Evolutionary conservation across 2,797 vertebrate genomes (phyloP).

Genomic region (Peromyscus aztecus): DNA sequence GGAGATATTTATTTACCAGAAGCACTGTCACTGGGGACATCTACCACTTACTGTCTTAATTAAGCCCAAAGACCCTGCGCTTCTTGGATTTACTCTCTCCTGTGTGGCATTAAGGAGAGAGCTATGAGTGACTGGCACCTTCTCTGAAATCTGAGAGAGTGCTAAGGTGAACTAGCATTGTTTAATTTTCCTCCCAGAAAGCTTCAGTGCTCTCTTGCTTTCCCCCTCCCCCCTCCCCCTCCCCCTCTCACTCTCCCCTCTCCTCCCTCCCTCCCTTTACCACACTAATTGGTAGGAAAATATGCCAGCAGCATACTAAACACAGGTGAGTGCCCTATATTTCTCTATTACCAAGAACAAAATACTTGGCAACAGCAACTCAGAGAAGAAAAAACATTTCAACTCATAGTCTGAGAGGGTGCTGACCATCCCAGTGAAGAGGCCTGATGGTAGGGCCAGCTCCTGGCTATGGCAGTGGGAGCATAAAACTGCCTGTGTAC

Average conservation of each 20-base stretch:
- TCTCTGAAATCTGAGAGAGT: background rate
- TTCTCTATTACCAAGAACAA: background rate
- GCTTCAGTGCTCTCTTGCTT: background rate
- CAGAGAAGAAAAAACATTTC: background rate
- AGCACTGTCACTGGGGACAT: background rate
- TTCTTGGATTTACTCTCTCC: background rate
- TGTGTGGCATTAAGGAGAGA: background rate
- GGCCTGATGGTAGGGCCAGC: background rate
- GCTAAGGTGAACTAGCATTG: background rate
- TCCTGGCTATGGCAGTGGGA: background rate
- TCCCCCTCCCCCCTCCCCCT: background rate
- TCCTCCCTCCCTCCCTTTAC: background rate
- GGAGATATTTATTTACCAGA: background rate
- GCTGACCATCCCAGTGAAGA: background rate
- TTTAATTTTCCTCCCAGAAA: background rate
- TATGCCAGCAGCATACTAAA: background rate
- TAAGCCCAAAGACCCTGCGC: background rate
- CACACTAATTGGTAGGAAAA: background rate
- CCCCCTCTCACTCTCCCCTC: background rate
- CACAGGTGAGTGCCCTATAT: background rate
- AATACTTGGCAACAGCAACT: background rate
- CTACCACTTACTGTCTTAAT: background rate
- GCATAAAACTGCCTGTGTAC: background rate
- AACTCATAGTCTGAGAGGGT: background rate
- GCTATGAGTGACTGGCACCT: background rate